Percentiles rank a stretch among this genome's conserved stretches.
Conservation (phyloP, 2,888 invertebrate genomes). For the Tetragonula carbonaria region DNA sequence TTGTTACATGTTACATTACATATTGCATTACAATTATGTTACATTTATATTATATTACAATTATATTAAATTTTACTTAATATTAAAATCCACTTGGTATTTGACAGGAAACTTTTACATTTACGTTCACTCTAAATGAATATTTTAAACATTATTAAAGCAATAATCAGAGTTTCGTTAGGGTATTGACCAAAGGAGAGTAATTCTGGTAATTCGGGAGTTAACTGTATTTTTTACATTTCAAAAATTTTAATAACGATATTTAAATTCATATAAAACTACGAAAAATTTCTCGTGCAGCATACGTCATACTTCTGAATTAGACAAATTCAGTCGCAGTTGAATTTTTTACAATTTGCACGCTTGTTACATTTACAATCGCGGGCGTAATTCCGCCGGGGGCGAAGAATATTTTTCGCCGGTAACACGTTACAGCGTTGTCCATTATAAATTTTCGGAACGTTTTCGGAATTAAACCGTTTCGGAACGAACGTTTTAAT, state of each 20-base stretch:
- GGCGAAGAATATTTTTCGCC: slow-evolving; percentile 3
- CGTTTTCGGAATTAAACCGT: neutral
- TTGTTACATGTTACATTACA: too few relatives aligned
- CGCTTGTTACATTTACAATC: neutral
- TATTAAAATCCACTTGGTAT: neutral
- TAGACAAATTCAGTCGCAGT: neutral
- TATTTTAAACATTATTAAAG: neutral
- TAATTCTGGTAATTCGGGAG: too few relatives aligned
- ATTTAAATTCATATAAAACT: neutral
- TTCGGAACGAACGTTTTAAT: neutral
- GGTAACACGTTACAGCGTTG: neutral
- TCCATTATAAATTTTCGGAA: neutral
- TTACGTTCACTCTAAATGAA: neutral
- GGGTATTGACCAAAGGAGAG: too few relatives aligned
- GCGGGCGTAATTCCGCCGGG: neutral
- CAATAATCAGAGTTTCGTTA: neutral
- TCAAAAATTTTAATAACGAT: neutral
- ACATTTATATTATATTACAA: neutral
- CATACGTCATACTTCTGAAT: too few relatives aligned
- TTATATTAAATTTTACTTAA: neutral
- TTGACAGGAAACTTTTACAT: neutral
- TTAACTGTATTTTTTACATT: neutral
- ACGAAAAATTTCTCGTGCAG: too few relatives aligned
- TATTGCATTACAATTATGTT: too few relatives aligned
- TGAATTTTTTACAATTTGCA: slow-evolving; percentile 1